Percentiles rank a stretch among this genome's conserved stretches.
phyloP scores from a whole-genome alignment of 2,113 vertebrate genomes.

The Cinclus mexicanus region DNA sequence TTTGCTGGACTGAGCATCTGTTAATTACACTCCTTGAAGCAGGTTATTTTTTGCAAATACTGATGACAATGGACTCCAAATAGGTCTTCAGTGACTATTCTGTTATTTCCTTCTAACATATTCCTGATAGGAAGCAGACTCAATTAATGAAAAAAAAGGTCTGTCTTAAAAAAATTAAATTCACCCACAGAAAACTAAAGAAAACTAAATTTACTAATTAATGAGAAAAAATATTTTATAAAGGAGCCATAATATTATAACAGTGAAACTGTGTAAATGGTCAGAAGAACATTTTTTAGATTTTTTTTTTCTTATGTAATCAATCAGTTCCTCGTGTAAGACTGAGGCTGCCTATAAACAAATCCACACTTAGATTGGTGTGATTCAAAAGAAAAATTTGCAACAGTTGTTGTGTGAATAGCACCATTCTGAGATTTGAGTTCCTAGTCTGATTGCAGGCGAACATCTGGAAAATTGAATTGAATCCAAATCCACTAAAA shows the following conservation, averaged over 20 bases:
- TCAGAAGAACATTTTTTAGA: background rate
- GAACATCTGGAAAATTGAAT: conserved; percentile 71
- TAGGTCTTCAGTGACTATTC: background rate
- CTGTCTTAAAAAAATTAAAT: background rate
- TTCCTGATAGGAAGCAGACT: background rate
- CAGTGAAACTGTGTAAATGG: background rate
- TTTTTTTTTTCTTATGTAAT: background rate
- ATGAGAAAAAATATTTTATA: background rate
- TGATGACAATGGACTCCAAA: background rate
- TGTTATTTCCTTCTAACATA: background rate
- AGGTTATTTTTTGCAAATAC: background rate
- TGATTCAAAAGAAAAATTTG: conserved; percentile 66
- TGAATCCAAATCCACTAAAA: conserved; percentile 69
- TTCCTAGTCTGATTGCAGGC: conserved; percentile 58
- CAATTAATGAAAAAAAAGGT: background rate
- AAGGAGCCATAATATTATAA: background rate
- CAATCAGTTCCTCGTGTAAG: conserved; percentile 22
- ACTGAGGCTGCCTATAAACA: conserved; percentile 47
- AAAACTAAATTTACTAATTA: background rate
- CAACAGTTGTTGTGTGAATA: conserved; percentile 68
- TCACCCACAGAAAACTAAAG: background rate
- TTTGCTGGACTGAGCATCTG: background rate
- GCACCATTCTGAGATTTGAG: conserved; percentile 54
- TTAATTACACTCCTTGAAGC: background rate
- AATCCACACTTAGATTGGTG: conserved; percentile 42